These are phyloP conservation scores for Amblyjoppa fuscipennis DNA, from an alignment of 2,888 invertebrate genomes.

Conservation along the genomic window DNA sequence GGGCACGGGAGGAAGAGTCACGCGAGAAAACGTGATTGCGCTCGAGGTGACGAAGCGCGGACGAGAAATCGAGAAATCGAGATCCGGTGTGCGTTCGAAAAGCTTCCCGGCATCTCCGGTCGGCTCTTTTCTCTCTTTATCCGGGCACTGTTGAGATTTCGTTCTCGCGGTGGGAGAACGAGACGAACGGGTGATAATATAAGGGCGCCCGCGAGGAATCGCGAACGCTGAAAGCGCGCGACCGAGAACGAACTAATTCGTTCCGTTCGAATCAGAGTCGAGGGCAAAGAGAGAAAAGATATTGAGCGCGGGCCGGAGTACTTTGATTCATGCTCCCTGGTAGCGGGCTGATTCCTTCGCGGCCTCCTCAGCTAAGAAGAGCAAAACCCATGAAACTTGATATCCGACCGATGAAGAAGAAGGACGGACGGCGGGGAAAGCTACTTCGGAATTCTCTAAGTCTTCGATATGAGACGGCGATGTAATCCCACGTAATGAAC, in stretches of 20 bases:
- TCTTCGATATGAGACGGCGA: slow-evolving; percentile 81
- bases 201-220: slow-evolving; percentile 32
- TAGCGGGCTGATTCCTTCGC: slow-evolving; percentile 27
- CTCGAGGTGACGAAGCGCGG: slow-evolving; percentile 28
- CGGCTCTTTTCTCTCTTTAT: background rate
- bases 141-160: slow-evolving; percentile 19
- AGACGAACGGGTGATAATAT: slow-evolving; percentile 27
- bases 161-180: slow-evolving; percentile 10
- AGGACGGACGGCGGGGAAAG: slow-evolving; percentile 3
- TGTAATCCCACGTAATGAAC: slow-evolving; percentile 83
- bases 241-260: slow-evolving; percentile 77
- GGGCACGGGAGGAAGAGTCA: background rate
- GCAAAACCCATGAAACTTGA: slow-evolving; percentile 26
- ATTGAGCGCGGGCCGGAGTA: slow-evolving; percentile 69
- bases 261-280: slow-evolving; percentile 74
- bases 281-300: slow-evolving; percentile 46
- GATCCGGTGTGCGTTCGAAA: slow-evolving; percentile 21
- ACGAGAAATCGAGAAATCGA: slow-evolving; percentile 46
- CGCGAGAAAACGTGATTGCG: slow-evolving; percentile 45
- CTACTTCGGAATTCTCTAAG: slow-evolving; percentile 78
- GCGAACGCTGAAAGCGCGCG: slow-evolving; percentile 31
- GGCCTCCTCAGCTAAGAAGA: slow-evolving; percentile 34
- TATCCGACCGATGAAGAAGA: slow-evolving; percentile 28
- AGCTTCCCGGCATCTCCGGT: background rate
- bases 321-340: slow-evolving; percentile 75